These are phyloP conservation scores for Cyprinodon variegatus DNA, from an alignment of 2,113 vertebrate genomes.

Conservation along the genomic window DNA sequence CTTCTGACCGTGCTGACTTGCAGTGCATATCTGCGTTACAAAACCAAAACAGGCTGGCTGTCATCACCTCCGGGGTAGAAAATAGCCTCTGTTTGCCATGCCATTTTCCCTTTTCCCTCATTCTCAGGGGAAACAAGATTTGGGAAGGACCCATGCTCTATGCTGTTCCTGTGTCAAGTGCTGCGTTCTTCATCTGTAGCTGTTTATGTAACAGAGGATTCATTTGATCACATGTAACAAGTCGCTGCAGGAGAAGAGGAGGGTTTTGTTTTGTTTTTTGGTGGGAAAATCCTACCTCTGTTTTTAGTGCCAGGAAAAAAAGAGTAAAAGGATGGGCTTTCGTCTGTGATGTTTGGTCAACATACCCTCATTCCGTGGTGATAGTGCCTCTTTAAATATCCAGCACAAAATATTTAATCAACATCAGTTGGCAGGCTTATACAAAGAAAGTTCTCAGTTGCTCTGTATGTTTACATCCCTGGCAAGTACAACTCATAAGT, in stretches of 20 bases:
- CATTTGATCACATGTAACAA: conserved; percentile 36
- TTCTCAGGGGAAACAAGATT: conserved; percentile 39
- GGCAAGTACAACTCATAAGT: background rate
- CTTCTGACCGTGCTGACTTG: conserved; percentile 29
- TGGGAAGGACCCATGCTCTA: conserved; percentile 46
- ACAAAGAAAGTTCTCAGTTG: background rate
- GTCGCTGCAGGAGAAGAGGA: conserved; percentile 6
- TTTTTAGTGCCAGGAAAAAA: background rate
- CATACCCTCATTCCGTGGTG: background rate
- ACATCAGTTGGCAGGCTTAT: background rate
- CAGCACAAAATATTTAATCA: background rate
- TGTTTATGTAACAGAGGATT: conserved; percentile 49
- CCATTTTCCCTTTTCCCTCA: conserved; percentile 32
- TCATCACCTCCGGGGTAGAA: conserved; percentile 50
- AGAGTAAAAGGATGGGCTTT: background rate
- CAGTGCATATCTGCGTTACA: conserved; percentile 26
- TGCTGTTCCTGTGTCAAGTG: conserved; percentile 36
- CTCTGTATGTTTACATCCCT: background rate
- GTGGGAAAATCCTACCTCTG: background rate
- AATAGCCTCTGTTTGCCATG: conserved; percentile 45
- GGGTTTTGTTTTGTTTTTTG: conserved; percentile 21
- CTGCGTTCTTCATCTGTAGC: conserved; percentile 35
- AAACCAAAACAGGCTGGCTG: conserved; percentile 51
- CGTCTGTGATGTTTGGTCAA: background rate
- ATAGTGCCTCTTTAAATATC: background rate